Conservation (phyloP, 2,888 invertebrate species). For the Lacanobia wlatinum region DNA sequence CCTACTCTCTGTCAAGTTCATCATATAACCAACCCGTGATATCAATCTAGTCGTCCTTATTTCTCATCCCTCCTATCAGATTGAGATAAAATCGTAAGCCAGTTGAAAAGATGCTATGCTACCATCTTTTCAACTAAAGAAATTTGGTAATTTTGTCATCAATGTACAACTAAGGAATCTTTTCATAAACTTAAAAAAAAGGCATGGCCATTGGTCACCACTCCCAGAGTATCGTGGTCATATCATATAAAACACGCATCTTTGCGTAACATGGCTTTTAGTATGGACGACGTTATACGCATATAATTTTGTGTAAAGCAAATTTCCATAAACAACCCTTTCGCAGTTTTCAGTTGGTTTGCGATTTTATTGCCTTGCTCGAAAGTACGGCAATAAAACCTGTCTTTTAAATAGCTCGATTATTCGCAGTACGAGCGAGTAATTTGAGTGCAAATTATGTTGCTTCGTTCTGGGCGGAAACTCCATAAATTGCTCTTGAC, state of each 20-base stretch:
- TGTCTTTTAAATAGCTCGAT: neutral
- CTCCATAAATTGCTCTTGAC: conserved; percentile 15
- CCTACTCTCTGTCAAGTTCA: no score
- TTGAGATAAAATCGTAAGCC: neutral
- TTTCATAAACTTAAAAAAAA: neutral
- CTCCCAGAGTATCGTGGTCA: neutral
- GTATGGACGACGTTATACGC: conserved; percentile 19
- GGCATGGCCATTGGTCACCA: neutral
- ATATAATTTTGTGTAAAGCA: neutral
- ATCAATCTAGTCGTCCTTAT: neutral
- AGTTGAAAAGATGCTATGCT: neutral
- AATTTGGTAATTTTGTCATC: neutral
- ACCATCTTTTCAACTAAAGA: no score
- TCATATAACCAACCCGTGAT: neutral
- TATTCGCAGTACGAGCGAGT: neutral
- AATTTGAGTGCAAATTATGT: conserved; percentile 12
- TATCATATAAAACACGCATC: conserved; percentile 8
- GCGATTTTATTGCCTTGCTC: neutral
- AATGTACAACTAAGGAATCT: neutral
- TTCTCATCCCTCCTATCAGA: neutral
- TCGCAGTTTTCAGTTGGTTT: neutral
- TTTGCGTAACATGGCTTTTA: neutral
- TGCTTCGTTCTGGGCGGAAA: conserved; percentile 6
- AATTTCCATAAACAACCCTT: neutral
- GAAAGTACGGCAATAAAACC: neutral